Percentiles rank a stretch among this genome's conserved stretches.
These are phyloP conservation scores for Sclerodermus sp. DNA, from an alignment of 2,888 invertebrate genomes.

Conservation along the genomic window DNA sequence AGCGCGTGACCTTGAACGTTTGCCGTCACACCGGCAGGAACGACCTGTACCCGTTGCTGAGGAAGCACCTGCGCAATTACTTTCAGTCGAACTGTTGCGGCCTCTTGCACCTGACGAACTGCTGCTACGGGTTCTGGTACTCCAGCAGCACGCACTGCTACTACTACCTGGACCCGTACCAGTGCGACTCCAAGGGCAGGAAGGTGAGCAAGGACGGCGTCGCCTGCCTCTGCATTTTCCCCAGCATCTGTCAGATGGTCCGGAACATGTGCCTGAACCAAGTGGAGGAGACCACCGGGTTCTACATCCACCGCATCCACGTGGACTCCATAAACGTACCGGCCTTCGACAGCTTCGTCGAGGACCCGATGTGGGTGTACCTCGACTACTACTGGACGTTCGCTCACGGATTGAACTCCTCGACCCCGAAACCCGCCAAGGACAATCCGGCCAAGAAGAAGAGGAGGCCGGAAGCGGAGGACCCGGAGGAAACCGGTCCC, in stretches of 20 bases:
- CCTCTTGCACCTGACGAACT: slow-evolving; percentile 49
- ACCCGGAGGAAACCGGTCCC: slow-evolving; percentile 1
- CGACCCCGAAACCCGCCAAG: too few relatives aligned
- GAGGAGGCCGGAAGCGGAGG: not conserved
- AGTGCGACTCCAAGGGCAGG: slow-evolving; percentile 37
- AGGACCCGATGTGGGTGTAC: slow-evolving; percentile 54
- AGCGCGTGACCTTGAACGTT: slow-evolving; percentile 25
- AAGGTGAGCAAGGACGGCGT: slow-evolving; percentile 29
- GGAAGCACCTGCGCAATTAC: slow-evolving; percentile 34
- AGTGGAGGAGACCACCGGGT: slow-evolving; percentile 43
- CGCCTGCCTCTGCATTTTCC: slow-evolving; percentile 44
- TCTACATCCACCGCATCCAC: slow-evolving; percentile 48
- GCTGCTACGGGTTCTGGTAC: slow-evolving; percentile 54
- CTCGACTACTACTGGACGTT: slow-evolving; percentile 51
- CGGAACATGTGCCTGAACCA: slow-evolving; percentile 44
- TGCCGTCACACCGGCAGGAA: slow-evolving; percentile 26
- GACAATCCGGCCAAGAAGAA: slow-evolving; percentile 9
- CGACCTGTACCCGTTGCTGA: slow-evolving; percentile 31
- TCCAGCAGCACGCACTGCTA: slow-evolving; percentile 41
- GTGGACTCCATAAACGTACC: slow-evolving; percentile 43
- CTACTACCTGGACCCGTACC: slow-evolving; percentile 52
- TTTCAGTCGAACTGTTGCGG: slow-evolving; percentile 39
- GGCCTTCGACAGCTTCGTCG: slow-evolving; percentile 33
- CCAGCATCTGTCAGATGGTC: slow-evolving; percentile 41
- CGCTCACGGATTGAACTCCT: too few relatives aligned